Evolutionary conservation across 2,113 vertebrate species (phyloP).

Genomic region (Laticauda colubrina): DNA sequence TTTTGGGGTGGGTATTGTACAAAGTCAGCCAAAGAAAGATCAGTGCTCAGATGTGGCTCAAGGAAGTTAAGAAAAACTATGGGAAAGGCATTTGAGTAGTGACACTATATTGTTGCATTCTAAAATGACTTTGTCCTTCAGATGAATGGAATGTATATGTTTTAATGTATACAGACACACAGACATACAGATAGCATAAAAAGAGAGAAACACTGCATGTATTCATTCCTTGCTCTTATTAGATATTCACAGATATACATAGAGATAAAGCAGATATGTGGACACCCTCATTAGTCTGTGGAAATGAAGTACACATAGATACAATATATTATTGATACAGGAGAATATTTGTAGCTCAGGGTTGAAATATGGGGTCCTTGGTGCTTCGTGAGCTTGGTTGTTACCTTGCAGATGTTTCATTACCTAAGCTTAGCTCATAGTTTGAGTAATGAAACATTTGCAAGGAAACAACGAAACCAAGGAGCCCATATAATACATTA

Average conservation of each 20-base stretch:
- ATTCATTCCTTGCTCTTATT: not conserved
- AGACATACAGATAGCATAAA: not conserved
- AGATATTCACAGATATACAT: not conserved
- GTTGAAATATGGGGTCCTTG: not conserved
- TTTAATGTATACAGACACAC: not conserved
- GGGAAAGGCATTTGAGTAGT: not conserved
- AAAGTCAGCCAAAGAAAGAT: not conserved
- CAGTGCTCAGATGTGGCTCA: not conserved
- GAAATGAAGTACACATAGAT: not conserved
- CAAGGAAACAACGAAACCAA: not conserved
- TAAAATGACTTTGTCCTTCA: not conserved
- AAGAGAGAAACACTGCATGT: not conserved
- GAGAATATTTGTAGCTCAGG: not conserved
- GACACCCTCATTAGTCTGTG: not conserved
- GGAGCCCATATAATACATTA: not conserved
- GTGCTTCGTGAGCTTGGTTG: not conserved
- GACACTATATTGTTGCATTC: not conserved
- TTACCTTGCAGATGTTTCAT: not conserved
- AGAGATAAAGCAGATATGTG: not conserved
- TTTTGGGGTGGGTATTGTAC: not conserved
- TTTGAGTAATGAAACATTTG: not conserved
- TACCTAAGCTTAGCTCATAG: not conserved
- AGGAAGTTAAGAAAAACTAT: not conserved
- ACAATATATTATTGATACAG: not conserved
- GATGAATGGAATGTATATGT: not conserved